These are phyloP conservation scores for Lycaena phlaeas DNA, from an alignment of 2,888 invertebrate species.

Conservation along the genomic window DNA sequence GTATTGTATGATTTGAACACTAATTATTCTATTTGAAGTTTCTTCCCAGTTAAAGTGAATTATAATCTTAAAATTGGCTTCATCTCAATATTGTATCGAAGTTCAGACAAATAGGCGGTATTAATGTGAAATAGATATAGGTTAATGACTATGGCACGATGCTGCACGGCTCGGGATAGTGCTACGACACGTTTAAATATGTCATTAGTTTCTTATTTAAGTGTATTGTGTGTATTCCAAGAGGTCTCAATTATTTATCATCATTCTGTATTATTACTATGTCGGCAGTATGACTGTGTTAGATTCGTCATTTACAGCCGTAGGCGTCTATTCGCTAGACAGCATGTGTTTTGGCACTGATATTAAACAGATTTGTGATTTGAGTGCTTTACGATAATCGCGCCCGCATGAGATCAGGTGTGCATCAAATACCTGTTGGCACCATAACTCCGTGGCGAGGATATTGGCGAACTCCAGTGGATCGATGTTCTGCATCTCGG, in stretches of 20 bases:
- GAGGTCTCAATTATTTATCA: no score
- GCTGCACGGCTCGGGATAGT: background rate
- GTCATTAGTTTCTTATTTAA: no score
- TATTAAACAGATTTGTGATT: constrained; percentile 7
- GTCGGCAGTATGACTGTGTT: no score
- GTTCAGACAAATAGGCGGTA: background rate
- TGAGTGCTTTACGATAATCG: background rate
- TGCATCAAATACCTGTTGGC: constrained; percentile 78
- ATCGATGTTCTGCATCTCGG: constrained; percentile 77
- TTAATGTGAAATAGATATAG: constrained; percentile 4
- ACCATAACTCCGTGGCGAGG: constrained; percentile 87
- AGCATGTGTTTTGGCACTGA: constrained; percentile 21
- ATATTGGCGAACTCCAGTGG: constrained; percentile 89
- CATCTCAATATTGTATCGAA: no score
- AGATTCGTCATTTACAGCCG: no score
- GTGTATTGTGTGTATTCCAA: no score
- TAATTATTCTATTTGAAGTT: no score
- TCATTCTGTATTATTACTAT: no score
- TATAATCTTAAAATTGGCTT: no score
- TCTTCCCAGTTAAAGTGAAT: no score
- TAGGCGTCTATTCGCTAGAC: constrained; percentile 14
- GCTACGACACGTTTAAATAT: background rate
- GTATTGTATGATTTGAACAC: no score
- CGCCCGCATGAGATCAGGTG: background rate
- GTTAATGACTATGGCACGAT: background rate